Evolutionary conservation across 2,888 invertebrate species (phyloP).

Genomic region (Drosophila monieri): DNA sequence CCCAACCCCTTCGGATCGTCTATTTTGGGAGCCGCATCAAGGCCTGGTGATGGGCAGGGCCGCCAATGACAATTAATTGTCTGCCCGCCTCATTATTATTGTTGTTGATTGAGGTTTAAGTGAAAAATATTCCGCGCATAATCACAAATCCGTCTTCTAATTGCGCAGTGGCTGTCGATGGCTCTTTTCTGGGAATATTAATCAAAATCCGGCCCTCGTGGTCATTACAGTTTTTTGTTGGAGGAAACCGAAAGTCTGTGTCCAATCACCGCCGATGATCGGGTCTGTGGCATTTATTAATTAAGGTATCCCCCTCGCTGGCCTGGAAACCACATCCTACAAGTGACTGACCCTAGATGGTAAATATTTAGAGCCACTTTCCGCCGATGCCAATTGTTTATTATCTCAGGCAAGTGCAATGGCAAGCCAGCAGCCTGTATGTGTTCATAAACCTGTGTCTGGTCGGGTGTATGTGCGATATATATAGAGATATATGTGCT

Average conservation of each 20-base stretch:
- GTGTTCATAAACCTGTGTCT: background rate
- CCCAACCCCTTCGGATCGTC: constrained; percentile 3
- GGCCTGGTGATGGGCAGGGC: constrained; percentile 6
- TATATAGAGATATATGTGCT: constrained; percentile 3
- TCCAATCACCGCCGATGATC: constrained; percentile 3
- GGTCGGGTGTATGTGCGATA: background rate
- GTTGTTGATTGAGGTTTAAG: constrained; percentile 22
- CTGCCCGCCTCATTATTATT: constrained; percentile 20
- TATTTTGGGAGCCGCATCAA: constrained; percentile 34
- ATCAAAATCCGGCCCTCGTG: constrained; percentile 13
- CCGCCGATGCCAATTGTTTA: constrained; percentile 6
- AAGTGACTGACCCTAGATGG: constrained; percentile 22
- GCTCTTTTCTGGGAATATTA: constrained; percentile 9
- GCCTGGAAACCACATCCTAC: background rate
- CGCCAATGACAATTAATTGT: constrained; percentile 51
- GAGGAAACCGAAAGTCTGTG: constrained; percentile 4
- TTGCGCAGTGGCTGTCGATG: constrained; percentile 5
- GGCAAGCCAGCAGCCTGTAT: constrained; percentile 9
- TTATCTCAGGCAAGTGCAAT: constrained; percentile 25
- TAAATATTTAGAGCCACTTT: constrained; percentile 5
- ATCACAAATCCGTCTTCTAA: constrained; percentile 24
- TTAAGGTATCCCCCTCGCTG: too few species aligned
- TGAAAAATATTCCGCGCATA: constrained; percentile 18
- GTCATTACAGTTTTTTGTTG: constrained; percentile 15
- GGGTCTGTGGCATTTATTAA: too few species aligned